Conservation (phyloP, 2,888 invertebrate genomes). For the Rhagium mordax region DNA sequence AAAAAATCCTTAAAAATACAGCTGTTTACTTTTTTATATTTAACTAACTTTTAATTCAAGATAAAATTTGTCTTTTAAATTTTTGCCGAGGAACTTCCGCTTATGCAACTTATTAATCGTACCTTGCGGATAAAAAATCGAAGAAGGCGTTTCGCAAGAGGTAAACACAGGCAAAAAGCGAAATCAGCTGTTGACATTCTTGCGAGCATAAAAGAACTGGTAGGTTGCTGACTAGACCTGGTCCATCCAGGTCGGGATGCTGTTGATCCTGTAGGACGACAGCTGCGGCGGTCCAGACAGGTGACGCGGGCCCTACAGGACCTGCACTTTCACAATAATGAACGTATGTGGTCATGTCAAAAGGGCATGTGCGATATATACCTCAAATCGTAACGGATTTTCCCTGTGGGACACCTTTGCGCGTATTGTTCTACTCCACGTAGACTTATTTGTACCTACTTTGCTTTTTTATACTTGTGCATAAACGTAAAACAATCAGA, state of each 20-base stretch:
- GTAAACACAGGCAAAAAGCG: conserved; percentile 20
- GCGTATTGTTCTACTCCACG: conserved; percentile 21
- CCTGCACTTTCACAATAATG: conserved; percentile 52
- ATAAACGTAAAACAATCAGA: neutral
- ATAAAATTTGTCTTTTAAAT: too few relatives aligned
- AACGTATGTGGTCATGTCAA: conserved; percentile 55
- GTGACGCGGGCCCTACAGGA: conserved; percentile 44
- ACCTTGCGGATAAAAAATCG: neutral
- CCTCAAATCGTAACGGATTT: conserved; percentile 52
- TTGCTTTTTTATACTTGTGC: neutral
- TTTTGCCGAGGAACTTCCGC: too few relatives aligned
- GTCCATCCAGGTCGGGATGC: conserved; percentile 39
- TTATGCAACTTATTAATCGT: too few relatives aligned
- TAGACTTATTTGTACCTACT: conserved; percentile 21
- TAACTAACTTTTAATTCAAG: too few relatives aligned
- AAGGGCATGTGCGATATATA: conserved; percentile 52
- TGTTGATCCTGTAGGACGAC: conserved; percentile 40
- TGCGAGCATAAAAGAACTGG: conserved; percentile 33
- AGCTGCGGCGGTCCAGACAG: conserved; percentile 43
- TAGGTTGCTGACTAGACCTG: conserved; percentile 32
- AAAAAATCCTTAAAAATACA: too few relatives aligned
- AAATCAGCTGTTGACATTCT: conserved; percentile 45
- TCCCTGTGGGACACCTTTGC: conserved; percentile 49
- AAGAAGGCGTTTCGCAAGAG: conserved; percentile 27
- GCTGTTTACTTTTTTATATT: too few relatives aligned